Base-by-base conservation (phyloP, 2,113 vertebrate species). In the Panthera tigris region DNA sequence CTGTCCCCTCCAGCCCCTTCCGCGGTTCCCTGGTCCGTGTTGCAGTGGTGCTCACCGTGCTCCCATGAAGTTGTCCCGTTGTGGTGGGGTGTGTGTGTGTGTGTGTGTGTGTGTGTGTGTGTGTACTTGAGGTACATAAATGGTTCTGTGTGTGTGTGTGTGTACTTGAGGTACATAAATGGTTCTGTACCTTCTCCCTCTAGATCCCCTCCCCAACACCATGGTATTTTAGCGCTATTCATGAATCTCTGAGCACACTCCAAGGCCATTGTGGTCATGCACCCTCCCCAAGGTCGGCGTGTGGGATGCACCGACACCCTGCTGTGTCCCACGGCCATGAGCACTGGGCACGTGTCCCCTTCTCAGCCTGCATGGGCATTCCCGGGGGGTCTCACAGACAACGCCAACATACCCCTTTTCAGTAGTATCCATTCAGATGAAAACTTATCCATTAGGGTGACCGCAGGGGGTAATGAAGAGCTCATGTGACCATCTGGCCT, bases 251-350 rank as follows among this genome's bases (percentile, higher is more conserved):
- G 63, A 82, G 69, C 18, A 41, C 4, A 3, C 3, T 13, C 23
- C 12, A 15, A 18, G 5, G 8, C 8, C 4, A 16, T 29, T 39
- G 88, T 65, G 69, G 66, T 61, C 16, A 41, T 50, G 18, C 41
- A 12, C 57, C 8, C 25, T 89, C 21, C 57, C 12, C 83, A 61
- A 33, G 33, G n/a, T 73, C 33, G 66, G 12, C 5, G 25, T 21
- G 2, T 3, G 2, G 4, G 12, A 19, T 6, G 29, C 36, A 87
- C 78, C 33, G 7, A 25, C 50, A 2, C 63, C 66, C 27, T 21
- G 27, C n/a, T 39, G 5, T 48, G 16, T 1, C 8, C 23, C 11
- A 29, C 3, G 5, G 18, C 36, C 12, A 2, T 3, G 2, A 81
- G 61, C 63, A 71, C 7, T 4, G 18, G 55, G 5, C 3, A 2